A percentile compares a stretch with the other conserved stretches of the same genome.
Evolutionary conservation across 1,140 invertebrate genomes (phyloP).

Genomic region (Neodiprion pinetum): DNA sequence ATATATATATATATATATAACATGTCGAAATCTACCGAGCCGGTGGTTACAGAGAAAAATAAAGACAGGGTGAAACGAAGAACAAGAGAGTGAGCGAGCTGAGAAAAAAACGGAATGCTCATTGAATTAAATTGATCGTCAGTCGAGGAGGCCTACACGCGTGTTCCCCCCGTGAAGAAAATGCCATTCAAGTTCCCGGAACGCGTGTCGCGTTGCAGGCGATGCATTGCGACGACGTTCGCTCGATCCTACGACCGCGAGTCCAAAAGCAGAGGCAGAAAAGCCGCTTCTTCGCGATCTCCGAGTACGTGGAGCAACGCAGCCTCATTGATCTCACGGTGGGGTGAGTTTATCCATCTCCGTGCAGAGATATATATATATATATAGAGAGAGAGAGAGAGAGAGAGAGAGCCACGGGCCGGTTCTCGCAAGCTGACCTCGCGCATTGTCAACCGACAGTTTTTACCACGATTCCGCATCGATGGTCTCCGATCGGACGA

Average conservation of each 20-base stretch:
- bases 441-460: background rate
- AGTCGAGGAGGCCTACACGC: background rate
- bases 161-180: background rate
- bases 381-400: too few relatives aligned
- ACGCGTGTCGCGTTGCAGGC: background rate
- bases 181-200: background rate
- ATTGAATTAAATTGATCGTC: conserved; percentile 5
- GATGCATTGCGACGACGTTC: too few relatives aligned
- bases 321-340: conserved; percentile 35
- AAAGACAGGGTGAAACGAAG: conserved; percentile 13
- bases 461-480: too few relatives aligned
- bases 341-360: background rate
- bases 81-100: background rate
- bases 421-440: background rate
- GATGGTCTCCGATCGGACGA: too few relatives aligned
- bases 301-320: conserved; percentile 41
- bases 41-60: conserved; percentile 28
- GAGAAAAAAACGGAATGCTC: conserved; percentile 15
- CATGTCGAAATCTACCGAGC: conserved; percentile 22
- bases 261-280: conserved; percentile 19
- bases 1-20: too few relatives aligned
- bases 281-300: conserved; percentile 27
- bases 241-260: background rate
- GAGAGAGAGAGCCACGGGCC: background rate
- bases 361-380: background rate